Evolutionary conservation across 2,888 invertebrate species (phyloP).

Genomic region (Pteria penguin): DNA sequence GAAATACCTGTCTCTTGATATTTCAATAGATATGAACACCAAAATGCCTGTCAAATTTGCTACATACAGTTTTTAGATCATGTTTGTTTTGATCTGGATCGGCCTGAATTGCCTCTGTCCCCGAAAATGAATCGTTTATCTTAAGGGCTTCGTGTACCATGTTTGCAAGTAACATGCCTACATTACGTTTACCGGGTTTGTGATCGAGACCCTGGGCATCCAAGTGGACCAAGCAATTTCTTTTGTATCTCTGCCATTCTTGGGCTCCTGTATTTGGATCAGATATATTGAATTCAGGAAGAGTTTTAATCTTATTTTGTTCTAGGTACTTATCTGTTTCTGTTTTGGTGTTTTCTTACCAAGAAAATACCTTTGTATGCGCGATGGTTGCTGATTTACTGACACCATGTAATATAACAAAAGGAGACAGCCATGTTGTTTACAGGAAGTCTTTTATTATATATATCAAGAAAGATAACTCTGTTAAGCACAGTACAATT

Average conservation of each 20-base stretch:
- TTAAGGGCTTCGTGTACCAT: slow-evolving; percentile 39
- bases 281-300: slow-evolving; percentile 33
- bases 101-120: slow-evolving; percentile 31
- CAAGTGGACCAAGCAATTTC: slow-evolving; percentile 38
- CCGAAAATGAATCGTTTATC: slow-evolving; percentile 44
- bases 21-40: slow-evolving; percentile 48
- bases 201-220: slow-evolving; percentile 37
- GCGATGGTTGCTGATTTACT: too few relatives aligned
- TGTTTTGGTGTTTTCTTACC: too few relatives aligned
- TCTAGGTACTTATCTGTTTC: too few relatives aligned
- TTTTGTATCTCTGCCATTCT: slow-evolving; percentile 44
- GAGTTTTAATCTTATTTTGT: slow-evolving; percentile 16
- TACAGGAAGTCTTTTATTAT: too few relatives aligned
- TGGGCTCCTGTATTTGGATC: slow-evolving; percentile 33
- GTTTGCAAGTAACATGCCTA: slow-evolving; percentile 37
- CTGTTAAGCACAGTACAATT: too few relatives aligned
- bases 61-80: slow-evolving; percentile 35
- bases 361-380: too few relatives aligned
- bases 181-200: slow-evolving; percentile 38
- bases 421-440: too few relatives aligned
- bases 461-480: too few relatives aligned
- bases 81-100: slow-evolving; percentile 35
- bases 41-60: slow-evolving; percentile 47
- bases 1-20: slow-evolving; percentile 45
- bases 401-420: too few relatives aligned